Evolutionary conservation across 2,797 vertebrate species (phyloP).

Genomic region (Hipposideros larvatus): DNA sequence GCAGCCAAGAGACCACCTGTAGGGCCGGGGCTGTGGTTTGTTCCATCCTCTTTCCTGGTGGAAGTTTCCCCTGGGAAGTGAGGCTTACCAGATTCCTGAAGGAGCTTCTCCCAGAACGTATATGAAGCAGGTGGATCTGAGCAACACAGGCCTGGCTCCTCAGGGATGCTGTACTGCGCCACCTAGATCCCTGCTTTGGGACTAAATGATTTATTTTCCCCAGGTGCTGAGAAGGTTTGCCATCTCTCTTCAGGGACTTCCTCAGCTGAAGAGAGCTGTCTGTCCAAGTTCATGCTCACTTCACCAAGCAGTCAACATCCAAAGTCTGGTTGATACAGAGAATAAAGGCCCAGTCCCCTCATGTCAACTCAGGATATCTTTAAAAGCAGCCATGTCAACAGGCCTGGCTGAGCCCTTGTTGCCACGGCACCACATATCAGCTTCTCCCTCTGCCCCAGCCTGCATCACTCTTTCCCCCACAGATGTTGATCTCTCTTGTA

Average conservation of each 20-base stretch:
- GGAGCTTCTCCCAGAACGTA: neutral
- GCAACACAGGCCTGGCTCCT: too few relatives aligned
- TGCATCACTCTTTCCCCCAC: accelerated
- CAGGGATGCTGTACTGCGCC: neutral
- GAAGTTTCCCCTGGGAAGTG: neutral
- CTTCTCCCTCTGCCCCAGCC: neutral
- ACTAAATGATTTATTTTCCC: neutral
- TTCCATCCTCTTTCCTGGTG: neutral
- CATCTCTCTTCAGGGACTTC: neutral
- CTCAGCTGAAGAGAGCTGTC: neutral
- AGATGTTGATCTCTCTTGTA: neutral
- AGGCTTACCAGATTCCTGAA: neutral
- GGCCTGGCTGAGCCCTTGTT: too few relatives aligned
- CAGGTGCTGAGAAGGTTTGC: neutral
- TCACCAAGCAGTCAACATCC: neutral
- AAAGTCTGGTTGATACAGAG: neutral
- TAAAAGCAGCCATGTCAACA: neutral
- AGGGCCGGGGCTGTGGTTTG: neutral
- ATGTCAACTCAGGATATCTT: neutral
- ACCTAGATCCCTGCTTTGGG: neutral
- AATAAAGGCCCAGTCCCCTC: neutral
- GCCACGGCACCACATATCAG: accelerated
- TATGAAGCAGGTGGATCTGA: neutral
- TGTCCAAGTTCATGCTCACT: neutral
- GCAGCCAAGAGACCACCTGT: neutral